Conservation (phyloP, 2,113 vertebrate genomes). For the Sylvilagus bachmani region DNA sequence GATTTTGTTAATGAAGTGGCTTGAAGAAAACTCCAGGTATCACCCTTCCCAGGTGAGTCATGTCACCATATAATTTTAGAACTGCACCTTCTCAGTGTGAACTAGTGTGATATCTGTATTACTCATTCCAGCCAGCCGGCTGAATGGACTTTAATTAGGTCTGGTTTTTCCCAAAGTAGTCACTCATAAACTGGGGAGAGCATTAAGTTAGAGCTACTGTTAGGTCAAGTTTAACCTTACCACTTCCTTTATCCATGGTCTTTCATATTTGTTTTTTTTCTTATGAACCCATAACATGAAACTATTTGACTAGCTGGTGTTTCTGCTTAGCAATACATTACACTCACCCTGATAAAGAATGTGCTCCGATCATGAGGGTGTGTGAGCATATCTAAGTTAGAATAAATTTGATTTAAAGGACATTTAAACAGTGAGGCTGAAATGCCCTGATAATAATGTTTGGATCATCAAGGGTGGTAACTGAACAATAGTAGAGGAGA, state of each 20-base stretch:
- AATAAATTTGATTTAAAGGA: slow-evolving; percentile 39
- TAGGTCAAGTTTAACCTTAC: not conserved
- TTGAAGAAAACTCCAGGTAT: not conserved
- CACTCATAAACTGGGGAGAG: not conserved
- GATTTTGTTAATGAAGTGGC: not conserved
- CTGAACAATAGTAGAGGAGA: not conserved
- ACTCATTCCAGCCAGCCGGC: not conserved
- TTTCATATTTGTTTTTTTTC: slow-evolving; percentile 52
- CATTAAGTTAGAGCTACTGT: not conserved
- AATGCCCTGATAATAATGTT: slow-evolving; percentile 60
- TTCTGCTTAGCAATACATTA: slow-evolving; percentile 42
- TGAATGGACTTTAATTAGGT: not conserved
- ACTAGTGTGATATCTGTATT: not conserved
- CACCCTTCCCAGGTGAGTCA: not conserved
- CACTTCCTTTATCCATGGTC: not conserved
- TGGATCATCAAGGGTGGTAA: not conserved
- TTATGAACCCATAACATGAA: not conserved
- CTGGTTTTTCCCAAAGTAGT: not conserved
- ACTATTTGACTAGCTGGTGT: slow-evolving; percentile 54
- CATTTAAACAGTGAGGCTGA: slow-evolving; percentile 29
- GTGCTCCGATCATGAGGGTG: not conserved
- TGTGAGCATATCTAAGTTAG: not conserved
- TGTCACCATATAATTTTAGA: not conserved
- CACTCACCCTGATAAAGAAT: not conserved
- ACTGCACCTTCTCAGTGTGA: not conserved